Evolutionary conservation across 2,888 invertebrate species (phyloP).

Genomic region (Caenorhabditis sinica): DNA sequence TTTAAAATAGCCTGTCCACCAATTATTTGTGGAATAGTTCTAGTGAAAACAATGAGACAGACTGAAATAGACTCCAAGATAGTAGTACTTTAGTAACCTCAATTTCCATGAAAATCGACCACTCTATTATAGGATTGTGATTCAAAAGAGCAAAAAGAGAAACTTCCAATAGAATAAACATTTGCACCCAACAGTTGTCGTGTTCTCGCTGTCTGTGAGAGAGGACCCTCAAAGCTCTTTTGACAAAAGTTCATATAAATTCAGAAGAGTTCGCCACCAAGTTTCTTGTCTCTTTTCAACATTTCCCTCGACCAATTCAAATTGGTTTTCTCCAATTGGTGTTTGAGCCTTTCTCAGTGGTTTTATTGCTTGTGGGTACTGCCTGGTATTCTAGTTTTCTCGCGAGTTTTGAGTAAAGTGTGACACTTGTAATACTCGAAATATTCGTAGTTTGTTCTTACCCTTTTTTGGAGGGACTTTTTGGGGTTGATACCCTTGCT

Average conservation of each 20-base stretch:
- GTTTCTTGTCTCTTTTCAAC: neutral
- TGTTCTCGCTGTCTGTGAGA: slow-evolving; percentile 14
- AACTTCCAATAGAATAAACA: slow-evolving; percentile 25
- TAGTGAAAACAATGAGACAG: neutral
- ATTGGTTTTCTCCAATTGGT: slow-evolving; percentile 25
- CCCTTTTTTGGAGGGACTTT: too few species aligned
- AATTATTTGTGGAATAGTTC: neutral
- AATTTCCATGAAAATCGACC: too few species aligned
- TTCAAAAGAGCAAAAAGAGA: neutral
- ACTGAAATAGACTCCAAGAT: neutral
- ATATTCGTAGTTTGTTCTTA: slow-evolving; percentile 20
- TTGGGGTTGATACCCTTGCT: neutral
- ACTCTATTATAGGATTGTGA: too few species aligned
- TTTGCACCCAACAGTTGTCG: slow-evolving; percentile 22
- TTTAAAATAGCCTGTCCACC: neutral
- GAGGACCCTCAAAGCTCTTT: neutral
- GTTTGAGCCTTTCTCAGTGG: slow-evolving; percentile 35
- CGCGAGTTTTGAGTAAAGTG: neutral
- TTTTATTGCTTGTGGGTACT: slow-evolving; percentile 24
- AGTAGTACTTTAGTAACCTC: too few species aligned
- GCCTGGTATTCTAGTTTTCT: neutral
- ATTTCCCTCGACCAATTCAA: slow-evolving; percentile 4
- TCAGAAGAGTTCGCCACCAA: neutral
- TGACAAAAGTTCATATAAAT: slow-evolving; percentile 30
- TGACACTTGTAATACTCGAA: slow-evolving; percentile 2